These are phyloP conservation scores for Hermaeophaga mercurialis DNA, from an alignment of 2,888 invertebrate genomes.

Conservation along the genomic window DNA sequence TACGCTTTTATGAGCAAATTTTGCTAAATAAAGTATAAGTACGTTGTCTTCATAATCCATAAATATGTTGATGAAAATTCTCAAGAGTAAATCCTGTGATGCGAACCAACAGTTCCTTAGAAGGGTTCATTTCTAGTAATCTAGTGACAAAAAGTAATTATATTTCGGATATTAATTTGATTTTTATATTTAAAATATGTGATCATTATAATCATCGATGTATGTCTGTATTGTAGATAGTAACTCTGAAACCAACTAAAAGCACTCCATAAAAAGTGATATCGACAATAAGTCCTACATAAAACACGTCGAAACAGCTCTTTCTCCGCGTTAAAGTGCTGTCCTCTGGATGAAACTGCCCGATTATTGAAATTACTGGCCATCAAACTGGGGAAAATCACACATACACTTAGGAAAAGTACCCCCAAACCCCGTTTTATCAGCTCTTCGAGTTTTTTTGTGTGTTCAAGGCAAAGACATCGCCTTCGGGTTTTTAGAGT, in stretches of 20 bases:
- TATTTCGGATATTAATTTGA: too few species aligned
- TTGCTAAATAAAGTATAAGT: background rate
- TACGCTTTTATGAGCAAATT: too few species aligned
- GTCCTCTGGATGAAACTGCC: conserved; percentile 40
- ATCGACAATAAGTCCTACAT: conserved; percentile 35
- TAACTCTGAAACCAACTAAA: background rate
- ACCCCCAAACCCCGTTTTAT: conserved; percentile 16
- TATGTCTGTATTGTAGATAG: too few species aligned
- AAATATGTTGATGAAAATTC: too few species aligned
- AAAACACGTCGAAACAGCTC: conserved; percentile 47
- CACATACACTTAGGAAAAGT: conserved; percentile 41
- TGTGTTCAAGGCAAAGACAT: conserved; percentile 14
- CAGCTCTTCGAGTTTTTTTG: conserved; percentile 19
- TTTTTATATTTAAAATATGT: too few species aligned
- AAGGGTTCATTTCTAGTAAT: too few species aligned
- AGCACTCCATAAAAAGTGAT: conserved; percentile 23
- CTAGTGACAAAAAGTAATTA: too few species aligned
- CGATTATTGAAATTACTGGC: conserved; percentile 48
- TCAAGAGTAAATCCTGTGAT: too few species aligned
- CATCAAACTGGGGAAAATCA: conserved; percentile 41
- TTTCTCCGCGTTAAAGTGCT: conserved; percentile 39
- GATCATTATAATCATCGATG: too few species aligned
- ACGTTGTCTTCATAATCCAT: background rate
- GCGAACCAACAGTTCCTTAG: too few species aligned
- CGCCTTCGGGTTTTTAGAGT: background rate